Conservation (phyloP, 2,888 invertebrate genomes). For the Amphipyra berbera region DNA sequence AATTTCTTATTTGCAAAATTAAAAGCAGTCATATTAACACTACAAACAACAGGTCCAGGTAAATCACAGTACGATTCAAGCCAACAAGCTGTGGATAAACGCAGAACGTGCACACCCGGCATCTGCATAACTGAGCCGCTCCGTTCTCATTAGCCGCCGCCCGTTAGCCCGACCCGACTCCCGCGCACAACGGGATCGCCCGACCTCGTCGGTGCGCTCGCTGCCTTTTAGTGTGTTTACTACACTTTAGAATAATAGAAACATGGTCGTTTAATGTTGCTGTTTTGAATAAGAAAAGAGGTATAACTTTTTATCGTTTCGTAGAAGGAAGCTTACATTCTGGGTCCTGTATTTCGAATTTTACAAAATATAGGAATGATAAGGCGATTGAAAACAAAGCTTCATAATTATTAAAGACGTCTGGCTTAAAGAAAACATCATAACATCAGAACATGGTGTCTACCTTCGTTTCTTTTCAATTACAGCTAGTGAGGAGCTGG, state of each 20-base stretch:
- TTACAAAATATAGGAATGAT: neutral
- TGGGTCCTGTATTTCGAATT: neutral
- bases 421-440: neutral
- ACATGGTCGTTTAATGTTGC: conserved; percentile 41
- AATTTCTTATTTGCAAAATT: conserved; percentile 13
- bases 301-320: conserved; percentile 13
- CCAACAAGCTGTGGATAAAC: conserved; percentile 63
- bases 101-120: conserved; percentile 67
- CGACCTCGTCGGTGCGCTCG: conserved; percentile 62
- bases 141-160: conserved; percentile 85
- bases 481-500: conserved; percentile 16
- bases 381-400: neutral
- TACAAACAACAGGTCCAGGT: conserved; percentile 49
- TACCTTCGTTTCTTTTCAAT: conserved; percentile 29
- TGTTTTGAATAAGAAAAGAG: conserved; percentile 26
- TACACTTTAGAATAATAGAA: conserved; percentile 59
- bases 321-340: conserved; percentile 10
- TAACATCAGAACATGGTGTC: conserved; percentile 2
- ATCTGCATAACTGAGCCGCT: conserved; percentile 87
- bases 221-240: conserved; percentile 61
- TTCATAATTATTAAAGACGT: neutral
- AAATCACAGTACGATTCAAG: conserved; percentile 57
- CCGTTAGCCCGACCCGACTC: conserved; percentile 84
- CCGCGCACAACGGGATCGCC: conserved; percentile 77
- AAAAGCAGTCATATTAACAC: conserved; percentile 16